Conservation (phyloP, 2,797 vertebrate species). For the Numenius phaeopus region DNA sequence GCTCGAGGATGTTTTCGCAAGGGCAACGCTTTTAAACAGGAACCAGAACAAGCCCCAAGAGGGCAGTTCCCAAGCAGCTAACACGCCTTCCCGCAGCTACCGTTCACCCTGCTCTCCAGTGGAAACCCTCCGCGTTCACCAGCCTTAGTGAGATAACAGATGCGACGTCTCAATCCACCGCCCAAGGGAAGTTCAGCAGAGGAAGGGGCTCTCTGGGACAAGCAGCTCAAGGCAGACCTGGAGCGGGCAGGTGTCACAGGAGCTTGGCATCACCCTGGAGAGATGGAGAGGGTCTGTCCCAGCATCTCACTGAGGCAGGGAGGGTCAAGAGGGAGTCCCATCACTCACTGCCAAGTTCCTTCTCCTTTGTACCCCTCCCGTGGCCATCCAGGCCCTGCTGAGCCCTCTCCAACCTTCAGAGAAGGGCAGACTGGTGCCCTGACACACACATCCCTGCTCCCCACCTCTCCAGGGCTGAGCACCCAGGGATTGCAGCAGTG, state of each 20-base stretch:
- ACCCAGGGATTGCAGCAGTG: background rate
- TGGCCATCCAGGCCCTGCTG: accelerated
- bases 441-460: background rate
- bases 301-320: accelerated
- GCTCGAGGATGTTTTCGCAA: background rate
- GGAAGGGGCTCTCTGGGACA: background rate
- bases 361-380: background rate
- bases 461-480: background rate
- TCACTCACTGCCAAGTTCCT: background rate
- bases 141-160: background rate
- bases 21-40: background rate
- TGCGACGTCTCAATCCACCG: background rate
- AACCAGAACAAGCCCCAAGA: background rate
- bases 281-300: background rate
- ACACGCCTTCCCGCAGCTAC: background rate
- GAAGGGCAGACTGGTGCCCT: background rate
- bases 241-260: accelerated
- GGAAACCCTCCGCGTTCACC: background rate
- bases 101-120: background rate
- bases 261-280: background rate
- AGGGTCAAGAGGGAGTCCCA: background rate
- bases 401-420: background rate
- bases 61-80: background rate
- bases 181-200: background rate
- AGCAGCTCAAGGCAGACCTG: background rate